A percentile compares a stretch with the other conserved stretches of the same genome.
phyloP scores from a whole-genome alignment of 2,113 vertebrate species.

The Scatophagus argus region DNA sequence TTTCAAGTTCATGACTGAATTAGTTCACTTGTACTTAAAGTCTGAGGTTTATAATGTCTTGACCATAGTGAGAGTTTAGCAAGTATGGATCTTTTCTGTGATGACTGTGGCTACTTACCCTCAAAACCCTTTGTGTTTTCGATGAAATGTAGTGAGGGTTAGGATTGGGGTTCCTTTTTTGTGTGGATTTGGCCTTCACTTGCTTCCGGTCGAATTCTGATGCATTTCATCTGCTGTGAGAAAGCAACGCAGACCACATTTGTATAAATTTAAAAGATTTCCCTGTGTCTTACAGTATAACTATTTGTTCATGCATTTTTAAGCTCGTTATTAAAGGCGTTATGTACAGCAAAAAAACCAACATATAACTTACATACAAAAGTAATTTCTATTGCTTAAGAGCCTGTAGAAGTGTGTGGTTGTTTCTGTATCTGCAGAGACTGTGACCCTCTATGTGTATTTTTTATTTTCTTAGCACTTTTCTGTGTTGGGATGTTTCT shows the following conservation, averaged over 20 bases:
- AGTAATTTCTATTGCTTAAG: too few relatives aligned
- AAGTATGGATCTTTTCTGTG: background rate
- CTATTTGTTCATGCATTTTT: slow-evolving; percentile 7
- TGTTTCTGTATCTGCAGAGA: too few relatives aligned
- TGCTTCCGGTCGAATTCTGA: background rate
- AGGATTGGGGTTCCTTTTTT: background rate
- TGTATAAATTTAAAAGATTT: too few relatives aligned
- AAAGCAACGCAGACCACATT: background rate
- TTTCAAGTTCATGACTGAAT: background rate
- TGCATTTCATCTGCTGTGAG: background rate
- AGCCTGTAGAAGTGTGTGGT: too few relatives aligned
- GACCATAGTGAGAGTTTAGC: background rate
- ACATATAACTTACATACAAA: too few relatives aligned
- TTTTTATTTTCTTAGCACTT: too few relatives aligned
- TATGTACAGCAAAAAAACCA: too few relatives aligned
- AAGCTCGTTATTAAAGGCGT: slow-evolving; percentile 12
- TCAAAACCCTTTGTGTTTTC: background rate
- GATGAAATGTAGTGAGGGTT: background rate
- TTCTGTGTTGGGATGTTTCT: too few relatives aligned
- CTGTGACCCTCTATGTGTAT: too few relatives aligned
- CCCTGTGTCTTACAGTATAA: background rate
- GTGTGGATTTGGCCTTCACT: background rate
- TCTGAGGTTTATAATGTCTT: background rate
- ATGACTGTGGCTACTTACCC: background rate
- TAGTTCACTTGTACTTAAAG: background rate